Evolutionary conservation across 2,888 invertebrate species (phyloP), one percentile per base, ranked within the genome.

Genomic region (Margaritifera margaritifera): DNA sequence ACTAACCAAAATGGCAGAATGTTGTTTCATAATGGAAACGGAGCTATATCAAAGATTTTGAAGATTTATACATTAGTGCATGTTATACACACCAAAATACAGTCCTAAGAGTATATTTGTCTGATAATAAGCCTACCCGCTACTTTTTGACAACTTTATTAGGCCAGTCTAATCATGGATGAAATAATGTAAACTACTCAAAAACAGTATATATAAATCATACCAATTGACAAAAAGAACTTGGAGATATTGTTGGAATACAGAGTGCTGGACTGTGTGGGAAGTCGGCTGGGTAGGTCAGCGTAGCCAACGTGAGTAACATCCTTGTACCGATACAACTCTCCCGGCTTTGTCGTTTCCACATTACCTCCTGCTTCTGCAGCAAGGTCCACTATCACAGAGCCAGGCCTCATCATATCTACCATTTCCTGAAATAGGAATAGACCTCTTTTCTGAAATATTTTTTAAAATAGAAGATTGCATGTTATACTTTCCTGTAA

Each of bases 211-310:
- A 53, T 42, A 53, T n/a, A 4, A 22, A 65, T 86, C 90, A 89
- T 89, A 93, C 95, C 95, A 77, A 96, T 93, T 64, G 95, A 95
- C 2, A 96, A 90, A 15, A 96, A 90, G 81, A 96, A 94, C 86
- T 96, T 96, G 24, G 95, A 94, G 79, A 96, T 95, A 87, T 96
- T 96, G 89, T 96, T 96, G n/a, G 94, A 95, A 87, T 96, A 96
- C 27, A 96, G 91, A 0, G 95, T 95, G 50, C 95, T 95, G 66
- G 95, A 94, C 89, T 96, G 95, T 0, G 95, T 94, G 0, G 96
- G 95, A 87, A 96, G 92, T 65, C 95, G 92, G 84, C 94, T 94
- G 20, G 96, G 94, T 65, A 96, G 90, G 90, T 96, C 96, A 0
- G 96, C 95, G 74, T 95, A 92, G 22, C 96, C 96, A 83, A 96